A percentile compares a stretch with the other conserved stretches of the same genome.
Conservation (phyloP, 2,113 vertebrate genomes). For the Motacilla tschutschensis region DNA sequence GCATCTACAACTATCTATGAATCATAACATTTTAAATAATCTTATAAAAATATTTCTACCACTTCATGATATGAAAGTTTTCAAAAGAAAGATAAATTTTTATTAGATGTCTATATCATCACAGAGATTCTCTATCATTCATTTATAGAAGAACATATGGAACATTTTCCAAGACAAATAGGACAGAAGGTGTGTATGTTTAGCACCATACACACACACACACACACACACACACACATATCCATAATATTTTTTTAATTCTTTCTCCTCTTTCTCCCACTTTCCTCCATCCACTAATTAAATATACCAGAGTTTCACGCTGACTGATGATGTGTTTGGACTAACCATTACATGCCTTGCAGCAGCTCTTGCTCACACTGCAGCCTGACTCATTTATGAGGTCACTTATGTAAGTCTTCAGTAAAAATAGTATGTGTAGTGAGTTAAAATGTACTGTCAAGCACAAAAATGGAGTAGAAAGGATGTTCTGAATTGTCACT, state of each 20-base stretch:
- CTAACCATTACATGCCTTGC: neutral
- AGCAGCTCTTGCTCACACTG: neutral
- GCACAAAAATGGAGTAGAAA: neutral
- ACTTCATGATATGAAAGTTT: neutral
- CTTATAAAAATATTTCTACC: neutral
- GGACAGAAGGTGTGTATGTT: neutral
- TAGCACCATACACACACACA: neutral
- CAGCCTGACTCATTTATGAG: neutral
- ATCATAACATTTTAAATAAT: neutral
- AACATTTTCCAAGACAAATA: neutral
- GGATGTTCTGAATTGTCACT: neutral
- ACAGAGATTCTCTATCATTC: neutral
- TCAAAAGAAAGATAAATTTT: neutral
- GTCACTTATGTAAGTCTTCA: neutral
- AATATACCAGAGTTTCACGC: neutral
- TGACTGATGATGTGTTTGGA: neutral
- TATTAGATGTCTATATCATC: neutral
- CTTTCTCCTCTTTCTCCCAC: neutral
- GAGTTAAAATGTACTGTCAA: neutral
- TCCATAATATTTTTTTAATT: neutral
- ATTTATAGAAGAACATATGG: accelerated
- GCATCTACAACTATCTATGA: neutral
- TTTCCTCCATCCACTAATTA: neutral
- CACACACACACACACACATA: too few species aligned
- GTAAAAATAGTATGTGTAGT: neutral